Conservation (phyloP, 2,888 invertebrate genomes). For the Zhengitettix transpicula region DNA sequence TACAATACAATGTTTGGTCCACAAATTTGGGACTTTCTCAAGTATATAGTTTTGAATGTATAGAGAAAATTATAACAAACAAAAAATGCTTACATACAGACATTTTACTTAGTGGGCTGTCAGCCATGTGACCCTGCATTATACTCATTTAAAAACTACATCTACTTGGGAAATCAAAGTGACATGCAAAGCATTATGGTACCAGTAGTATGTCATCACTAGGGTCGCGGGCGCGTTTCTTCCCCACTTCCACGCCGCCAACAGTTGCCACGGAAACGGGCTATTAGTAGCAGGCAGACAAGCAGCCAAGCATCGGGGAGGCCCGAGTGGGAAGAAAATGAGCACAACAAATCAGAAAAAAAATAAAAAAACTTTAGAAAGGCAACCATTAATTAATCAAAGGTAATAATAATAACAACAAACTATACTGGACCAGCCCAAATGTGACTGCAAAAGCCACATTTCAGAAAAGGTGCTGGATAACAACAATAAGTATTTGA, state of each 20-base stretch:
- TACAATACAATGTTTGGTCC: too few relatives aligned
- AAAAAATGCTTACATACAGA: too few relatives aligned
- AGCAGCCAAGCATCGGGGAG: conserved; percentile 19
- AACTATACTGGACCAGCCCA: conserved; percentile 12
- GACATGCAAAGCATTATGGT: conserved; percentile 58
- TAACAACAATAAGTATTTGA: conserved; percentile 5
- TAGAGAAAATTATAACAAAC: too few relatives aligned
- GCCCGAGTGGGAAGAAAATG: conserved; percentile 17
- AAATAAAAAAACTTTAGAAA: conserved; percentile 12
- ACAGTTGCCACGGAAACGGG: conserved; percentile 22
- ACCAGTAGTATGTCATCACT: conserved; percentile 89
- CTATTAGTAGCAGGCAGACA: conserved; percentile 20
- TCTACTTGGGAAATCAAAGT: conserved; percentile 19
- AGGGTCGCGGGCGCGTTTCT: conserved; percentile 82
- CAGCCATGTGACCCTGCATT: conserved; percentile 14
- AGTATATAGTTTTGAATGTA: too few relatives aligned
- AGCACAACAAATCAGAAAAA: conserved; percentile 17
- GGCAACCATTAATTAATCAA: conserved; percentile 13
- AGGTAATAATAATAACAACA: conserved; percentile 11
- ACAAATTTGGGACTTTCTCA: too few relatives aligned
- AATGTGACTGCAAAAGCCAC: conserved; percentile 10
- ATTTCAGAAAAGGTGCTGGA: conserved; percentile 6
- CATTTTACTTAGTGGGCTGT: background rate
- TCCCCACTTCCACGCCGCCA: conserved; percentile 63
- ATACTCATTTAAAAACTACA: conserved; percentile 7